Conservation (phyloP, 2,797 vertebrate genomes). For the Rallus crepitans region DNA sequence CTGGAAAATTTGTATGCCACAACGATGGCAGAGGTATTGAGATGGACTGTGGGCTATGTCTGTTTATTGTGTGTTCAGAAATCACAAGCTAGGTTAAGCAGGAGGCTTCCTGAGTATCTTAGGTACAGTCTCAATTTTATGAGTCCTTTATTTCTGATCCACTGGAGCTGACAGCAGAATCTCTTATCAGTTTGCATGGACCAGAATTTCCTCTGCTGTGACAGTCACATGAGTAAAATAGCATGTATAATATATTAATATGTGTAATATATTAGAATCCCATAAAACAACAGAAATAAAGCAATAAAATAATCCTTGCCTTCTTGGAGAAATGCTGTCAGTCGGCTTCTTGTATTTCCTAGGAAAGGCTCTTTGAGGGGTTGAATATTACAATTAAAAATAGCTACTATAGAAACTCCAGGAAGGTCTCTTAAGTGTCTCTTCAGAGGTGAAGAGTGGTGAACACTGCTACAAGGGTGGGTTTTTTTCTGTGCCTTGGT, state of each 20-base stretch:
- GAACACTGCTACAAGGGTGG: too few species aligned
- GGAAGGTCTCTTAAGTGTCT: background rate
- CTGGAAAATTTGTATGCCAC: background rate
- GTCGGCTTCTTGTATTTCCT: background rate
- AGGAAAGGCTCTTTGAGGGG: background rate
- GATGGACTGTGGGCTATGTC: background rate
- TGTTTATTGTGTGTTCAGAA: constrained; percentile 53
- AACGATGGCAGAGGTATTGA: background rate
- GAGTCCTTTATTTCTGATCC: background rate
- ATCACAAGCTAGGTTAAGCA: background rate
- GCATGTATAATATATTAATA: background rate
- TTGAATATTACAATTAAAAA: background rate
- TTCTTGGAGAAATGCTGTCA: background rate
- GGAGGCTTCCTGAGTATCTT: constrained; percentile 7
- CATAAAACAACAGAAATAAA: background rate
- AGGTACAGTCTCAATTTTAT: constrained; percentile 27
- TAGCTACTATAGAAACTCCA: background rate
- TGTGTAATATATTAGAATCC: too few species aligned
- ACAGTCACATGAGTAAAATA: background rate
- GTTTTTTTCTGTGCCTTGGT: background rate
- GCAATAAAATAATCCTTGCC: background rate
- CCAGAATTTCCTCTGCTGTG: background rate
- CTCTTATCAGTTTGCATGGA: background rate
- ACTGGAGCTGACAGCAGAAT: background rate
- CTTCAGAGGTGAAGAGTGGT: background rate